Base-by-base conservation (phyloP, 2,888 invertebrate genomes). In the Acronicta aceris region DNA sequence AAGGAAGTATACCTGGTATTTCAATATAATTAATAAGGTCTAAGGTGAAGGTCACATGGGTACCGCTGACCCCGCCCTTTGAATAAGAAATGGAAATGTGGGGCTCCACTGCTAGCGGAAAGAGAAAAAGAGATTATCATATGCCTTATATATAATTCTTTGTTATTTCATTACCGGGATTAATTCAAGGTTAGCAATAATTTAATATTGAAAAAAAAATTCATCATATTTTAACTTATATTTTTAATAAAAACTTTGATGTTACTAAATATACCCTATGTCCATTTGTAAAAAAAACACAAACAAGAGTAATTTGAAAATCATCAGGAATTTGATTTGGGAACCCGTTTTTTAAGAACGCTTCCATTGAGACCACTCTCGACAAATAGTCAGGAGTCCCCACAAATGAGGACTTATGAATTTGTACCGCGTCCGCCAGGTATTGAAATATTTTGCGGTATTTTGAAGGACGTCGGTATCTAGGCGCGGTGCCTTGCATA, bases 381-480 rank as follows among this genome's bases (percentile, higher is more conserved):
- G 9, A 15, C 7, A 46, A 17, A 41, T 45, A 66, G 33, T 36
- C 42, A 41, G 21, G 51, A 58, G 9, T 59, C 50, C 58, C 53
- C 36, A 43, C 42, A 58, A 73, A 63, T 61, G 59, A 59, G 43
- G 51, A 64, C 67, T 71, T 67, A 74, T 64, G 57, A 62, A 66
- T 64, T 45, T 33, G 33, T 43, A 16, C 51, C 64, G 33, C 61
- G 63, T 54, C 49, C 21, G 27, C n/a, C 12, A 33, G 54, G 46
- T 72, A 75, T 70, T 72, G 49, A 62, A 75, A 72, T 75, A 75
- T 65, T 72, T 64, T 49, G 59, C 59, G 64, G 62, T 64, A 58
- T 66, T 73, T 57, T 21, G 46, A 25, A 53, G 54, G 40, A 42
- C 27, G 47, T 16, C 16, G 54, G 51, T 46, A 56, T 54, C 40